A percentile compares a stretch with the other conserved stretches of the same genome.
Evolutionary conservation across 2,888 invertebrate species (phyloP).

Genomic region (Hemistola chrysoprasaria): DNA sequence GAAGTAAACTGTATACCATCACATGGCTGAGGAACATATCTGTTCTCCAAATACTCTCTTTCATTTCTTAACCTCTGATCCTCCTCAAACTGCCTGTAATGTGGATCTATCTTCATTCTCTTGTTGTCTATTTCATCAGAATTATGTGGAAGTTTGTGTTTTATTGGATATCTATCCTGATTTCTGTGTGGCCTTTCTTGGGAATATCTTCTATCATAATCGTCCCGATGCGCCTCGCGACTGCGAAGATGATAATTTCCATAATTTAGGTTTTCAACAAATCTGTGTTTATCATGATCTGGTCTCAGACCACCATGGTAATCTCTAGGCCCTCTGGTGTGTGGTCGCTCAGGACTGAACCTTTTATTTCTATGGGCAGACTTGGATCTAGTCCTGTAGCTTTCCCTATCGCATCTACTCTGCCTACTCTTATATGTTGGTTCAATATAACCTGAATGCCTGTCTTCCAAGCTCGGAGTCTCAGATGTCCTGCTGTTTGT

Average conservation of each 20-base stretch:
- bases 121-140: slow-evolving; percentile 52
- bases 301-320: slow-evolving; percentile 37
- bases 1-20: slow-evolving; percentile 37
- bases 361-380: slow-evolving; percentile 37
- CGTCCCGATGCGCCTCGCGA: slow-evolving; percentile 16
- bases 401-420: slow-evolving; percentile 37
- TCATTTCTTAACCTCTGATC: slow-evolving; percentile 29
- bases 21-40: slow-evolving; percentile 18
- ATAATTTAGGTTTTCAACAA: slow-evolving; percentile 47
- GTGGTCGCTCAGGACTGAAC: slow-evolving; percentile 22
- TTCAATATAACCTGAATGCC: slow-evolving; percentile 33
- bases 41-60: slow-evolving; percentile 13
- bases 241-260: slow-evolving; percentile 22
- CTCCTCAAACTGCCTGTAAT: slow-evolving; percentile 6
- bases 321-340: slow-evolving; percentile 34
- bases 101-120: slow-evolving; percentile 41
- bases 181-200: slow-evolving; percentile 32
- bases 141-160: slow-evolving; percentile 46
- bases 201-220: slow-evolving; percentile 23
- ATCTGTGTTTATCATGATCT: slow-evolving; percentile 41
- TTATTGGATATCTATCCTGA: slow-evolving; percentile 37
- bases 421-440: slow-evolving; percentile 30
- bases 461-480: slow-evolving; percentile 34
- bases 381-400: slow-evolving; percentile 39
- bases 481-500: slow-evolving; percentile 35